phyloP scores from a whole-genome alignment of 2,797 vertebrate species.

The Heterohyrax brucei region DNA sequence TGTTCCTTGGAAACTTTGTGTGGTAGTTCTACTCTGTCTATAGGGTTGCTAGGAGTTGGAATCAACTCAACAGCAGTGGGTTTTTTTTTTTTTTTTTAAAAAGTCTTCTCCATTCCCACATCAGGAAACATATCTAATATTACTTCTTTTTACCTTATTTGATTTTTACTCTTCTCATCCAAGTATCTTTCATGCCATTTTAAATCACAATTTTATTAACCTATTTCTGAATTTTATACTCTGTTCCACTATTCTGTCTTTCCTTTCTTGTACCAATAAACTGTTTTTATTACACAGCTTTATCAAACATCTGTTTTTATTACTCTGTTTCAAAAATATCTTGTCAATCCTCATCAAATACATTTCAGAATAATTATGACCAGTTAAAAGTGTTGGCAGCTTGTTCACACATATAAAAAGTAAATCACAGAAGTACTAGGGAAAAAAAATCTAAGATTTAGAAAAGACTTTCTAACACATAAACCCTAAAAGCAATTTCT shows the following conservation, averaged over 20 bases:
- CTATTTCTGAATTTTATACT: slow-evolving; percentile 8
- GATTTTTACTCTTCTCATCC: slow-evolving; percentile 10
- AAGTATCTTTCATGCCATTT: not conserved
- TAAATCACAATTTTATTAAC: slow-evolving; percentile 32
- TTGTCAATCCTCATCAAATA: not conserved
- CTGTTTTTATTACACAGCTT: slow-evolving; percentile 3
- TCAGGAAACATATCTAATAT: slow-evolving; percentile 27
- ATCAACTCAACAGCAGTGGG: too few species aligned
- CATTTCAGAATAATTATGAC: not conserved
- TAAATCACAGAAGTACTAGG: not conserved
- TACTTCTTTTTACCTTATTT: slow-evolving; percentile 39
- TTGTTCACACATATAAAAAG: slow-evolving; percentile 30
- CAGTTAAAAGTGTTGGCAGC: slow-evolving; percentile 17
- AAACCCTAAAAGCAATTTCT: not conserved
- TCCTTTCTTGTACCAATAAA: not conserved
- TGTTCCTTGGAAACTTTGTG: too few species aligned
- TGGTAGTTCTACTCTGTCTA: too few species aligned
- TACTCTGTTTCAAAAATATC: not conserved
- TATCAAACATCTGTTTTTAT: not conserved
- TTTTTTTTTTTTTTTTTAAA: too few species aligned
- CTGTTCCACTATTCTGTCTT: not conserved
- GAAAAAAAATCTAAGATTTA: not conserved
- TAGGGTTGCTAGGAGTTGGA: too few species aligned
- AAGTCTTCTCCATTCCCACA: not conserved
- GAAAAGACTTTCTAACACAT: not conserved